phyloP scores from a whole-genome alignment of 2,797 vertebrate species.

The Malurus splendens region DNA sequence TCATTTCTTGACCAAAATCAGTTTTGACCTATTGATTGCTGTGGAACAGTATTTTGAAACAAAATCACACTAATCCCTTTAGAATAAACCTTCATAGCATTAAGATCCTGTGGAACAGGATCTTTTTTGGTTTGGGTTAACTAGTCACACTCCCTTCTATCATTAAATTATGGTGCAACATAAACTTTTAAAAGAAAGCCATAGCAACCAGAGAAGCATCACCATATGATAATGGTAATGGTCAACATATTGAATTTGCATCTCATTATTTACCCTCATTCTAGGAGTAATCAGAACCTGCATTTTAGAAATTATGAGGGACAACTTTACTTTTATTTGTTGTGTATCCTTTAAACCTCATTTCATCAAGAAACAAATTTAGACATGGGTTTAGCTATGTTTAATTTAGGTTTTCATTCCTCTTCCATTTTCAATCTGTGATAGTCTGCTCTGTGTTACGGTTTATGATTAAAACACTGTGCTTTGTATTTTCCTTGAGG shows the following conservation, averaged over 20 bases:
- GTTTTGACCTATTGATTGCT: background rate
- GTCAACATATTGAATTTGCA: background rate
- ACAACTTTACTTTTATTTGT: background rate
- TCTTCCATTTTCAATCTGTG: background rate
- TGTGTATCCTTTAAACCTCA: background rate
- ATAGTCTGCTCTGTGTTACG: background rate
- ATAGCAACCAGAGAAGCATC: background rate
- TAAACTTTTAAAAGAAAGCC: background rate
- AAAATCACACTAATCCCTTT: background rate
- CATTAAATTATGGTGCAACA: background rate
- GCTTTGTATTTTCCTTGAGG: background rate
- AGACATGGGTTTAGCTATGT: background rate
- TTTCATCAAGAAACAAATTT: background rate
- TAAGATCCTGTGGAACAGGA: background rate
- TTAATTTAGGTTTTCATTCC: background rate
- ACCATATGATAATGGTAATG: background rate
- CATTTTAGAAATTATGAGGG: background rate
- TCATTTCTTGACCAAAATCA: background rate
- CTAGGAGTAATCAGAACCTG: background rate
- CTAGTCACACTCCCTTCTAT: background rate
- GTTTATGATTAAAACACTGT: background rate
- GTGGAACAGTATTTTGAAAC: background rate
- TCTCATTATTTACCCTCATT: background rate
- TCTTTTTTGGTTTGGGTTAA: background rate
- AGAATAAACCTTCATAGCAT: background rate